Percentiles rank a stretch among this genome's conserved stretches.
These are phyloP conservation scores for Beroe ovata DNA, from an alignment of 37 sponge, comb jelly and placozoan genomes.

Conservation along the genomic window DNA sequence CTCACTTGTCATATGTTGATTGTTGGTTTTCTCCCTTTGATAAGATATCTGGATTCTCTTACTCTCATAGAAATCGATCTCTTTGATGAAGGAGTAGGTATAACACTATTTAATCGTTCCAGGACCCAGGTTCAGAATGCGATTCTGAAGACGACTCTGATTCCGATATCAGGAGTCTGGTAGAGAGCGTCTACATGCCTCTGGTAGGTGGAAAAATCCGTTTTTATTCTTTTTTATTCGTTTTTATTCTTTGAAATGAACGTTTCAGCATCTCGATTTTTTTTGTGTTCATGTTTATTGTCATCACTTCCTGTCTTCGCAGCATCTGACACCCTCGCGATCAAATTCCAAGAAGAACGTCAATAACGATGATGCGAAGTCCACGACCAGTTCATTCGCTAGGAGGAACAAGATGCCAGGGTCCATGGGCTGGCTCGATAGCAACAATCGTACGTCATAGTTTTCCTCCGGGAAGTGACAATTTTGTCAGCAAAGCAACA, in stretches of 20 bases:
- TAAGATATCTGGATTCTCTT: background rate
- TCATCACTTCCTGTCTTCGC: no score
- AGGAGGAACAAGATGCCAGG: conserved; percentile 59
- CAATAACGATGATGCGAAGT: conserved; percentile 32
- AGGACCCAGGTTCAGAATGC: conserved; percentile 32
- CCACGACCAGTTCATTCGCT: conserved; percentile 18
- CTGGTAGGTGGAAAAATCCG: conserved; percentile 2
- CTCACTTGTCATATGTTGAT: no score
- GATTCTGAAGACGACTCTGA: conserved; percentile 29
- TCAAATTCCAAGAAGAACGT: conserved; percentile 19
- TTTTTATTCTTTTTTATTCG: background rate
- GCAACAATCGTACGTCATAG: conserved; percentile 27
- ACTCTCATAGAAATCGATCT: no score
- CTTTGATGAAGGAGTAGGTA: no score
- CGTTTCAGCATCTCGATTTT: conserved; percentile 9
- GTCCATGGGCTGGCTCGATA: conserved; percentile 63
- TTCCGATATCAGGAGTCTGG: conserved; percentile 58
- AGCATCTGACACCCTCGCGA: conserved; percentile 4
- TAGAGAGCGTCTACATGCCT: conserved; percentile 66
- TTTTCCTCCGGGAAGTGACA: no score
- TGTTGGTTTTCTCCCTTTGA: no score
- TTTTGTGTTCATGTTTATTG: no score
- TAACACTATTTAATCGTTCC: no score
- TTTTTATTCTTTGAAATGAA: background rate
- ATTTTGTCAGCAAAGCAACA: no score